Conservation (phyloP, 2,797 vertebrate genomes). For the Neosilurus hyrtlii region DNA sequence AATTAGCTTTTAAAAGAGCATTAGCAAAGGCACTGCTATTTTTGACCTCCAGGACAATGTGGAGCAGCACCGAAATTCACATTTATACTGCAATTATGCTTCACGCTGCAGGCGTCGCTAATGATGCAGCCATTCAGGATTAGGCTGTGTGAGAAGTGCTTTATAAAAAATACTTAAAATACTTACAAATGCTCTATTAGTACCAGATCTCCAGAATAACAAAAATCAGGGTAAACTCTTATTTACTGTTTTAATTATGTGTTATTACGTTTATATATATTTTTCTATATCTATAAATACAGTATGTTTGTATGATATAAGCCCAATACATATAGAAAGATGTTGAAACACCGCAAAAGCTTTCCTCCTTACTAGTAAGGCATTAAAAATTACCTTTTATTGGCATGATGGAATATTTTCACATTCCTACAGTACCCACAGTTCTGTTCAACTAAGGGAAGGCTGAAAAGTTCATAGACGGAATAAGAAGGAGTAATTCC, state of each 20-base stretch:
- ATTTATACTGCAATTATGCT: not conserved
- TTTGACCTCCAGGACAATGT: constrained; percentile 27
- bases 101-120: not conserved
- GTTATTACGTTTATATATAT: not conserved
- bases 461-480: no score
- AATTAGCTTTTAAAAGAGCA: constrained; percentile 32
- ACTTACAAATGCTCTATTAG: not conserved
- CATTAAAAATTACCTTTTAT: not conserved
- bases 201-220: not conserved
- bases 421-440: not conserved
- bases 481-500: no score
- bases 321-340: not conserved
- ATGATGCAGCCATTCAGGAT: not conserved
- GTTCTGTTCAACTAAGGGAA: not conserved
- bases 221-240: not conserved
- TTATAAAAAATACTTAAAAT: not conserved
- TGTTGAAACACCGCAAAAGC: not conserved
- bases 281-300: no score
- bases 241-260: not conserved
- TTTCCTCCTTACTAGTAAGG: not conserved
- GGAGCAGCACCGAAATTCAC: not conserved
- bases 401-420: not conserved
- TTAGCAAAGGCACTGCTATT: constrained; percentile 3
- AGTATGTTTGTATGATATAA: not conserved
- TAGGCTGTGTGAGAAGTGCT: not conserved